Base-by-base conservation (phyloP, 2,888 invertebrate genomes). In the Cheilosia vulpina region DNA sequence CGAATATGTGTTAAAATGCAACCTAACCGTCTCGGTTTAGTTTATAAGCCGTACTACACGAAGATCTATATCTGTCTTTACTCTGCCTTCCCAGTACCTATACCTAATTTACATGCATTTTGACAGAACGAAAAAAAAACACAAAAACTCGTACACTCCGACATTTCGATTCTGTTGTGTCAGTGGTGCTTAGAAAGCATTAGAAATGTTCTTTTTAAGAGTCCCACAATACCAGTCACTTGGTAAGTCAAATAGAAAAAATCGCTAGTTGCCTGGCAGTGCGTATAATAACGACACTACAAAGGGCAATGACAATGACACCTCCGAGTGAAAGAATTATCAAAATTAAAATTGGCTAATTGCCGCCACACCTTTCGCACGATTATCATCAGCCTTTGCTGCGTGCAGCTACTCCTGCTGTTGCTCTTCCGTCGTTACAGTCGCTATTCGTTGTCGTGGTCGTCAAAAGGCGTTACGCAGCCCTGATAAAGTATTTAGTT, bases 281-380 rank as follows among this genome's bases (percentile, higher is more conserved):
- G 55, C 45, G 57, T 68, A 34, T 57, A 60, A 52, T 71, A 60
- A 60, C 50, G 41, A 41, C 60, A 50, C 55, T 27, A 47, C 63
- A 47, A 53, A 52, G 43, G 34, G 21, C 41, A 41, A 71, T 63
- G 60, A 31, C 58, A 55, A 66, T 73, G 80, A 80, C 73, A 53
- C 66, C 17, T 66, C 45, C 4, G 17, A 68, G 45, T 53, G 62
- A 41, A 60, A 68, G 43, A 62, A 62, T 60, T 68, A 69, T 62
- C 57, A 65, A 65, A 75, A 75, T 65, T 69, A 45, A 69, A 77
- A 77, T 77, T 69, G 69, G 69, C 45, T 69, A 77, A 72, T 79
- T 65, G 65, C 72, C 58, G 78, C 65, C 78, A 72, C 71, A 79
- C 78, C 72, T 72, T 79, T 19, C 41, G 50, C 53, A 69, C 53